Percentiles rank a stretch among this genome's conserved stretches.
Conservation (phyloP, 2,113 vertebrate species). For the Anoura caudifer region DNA sequence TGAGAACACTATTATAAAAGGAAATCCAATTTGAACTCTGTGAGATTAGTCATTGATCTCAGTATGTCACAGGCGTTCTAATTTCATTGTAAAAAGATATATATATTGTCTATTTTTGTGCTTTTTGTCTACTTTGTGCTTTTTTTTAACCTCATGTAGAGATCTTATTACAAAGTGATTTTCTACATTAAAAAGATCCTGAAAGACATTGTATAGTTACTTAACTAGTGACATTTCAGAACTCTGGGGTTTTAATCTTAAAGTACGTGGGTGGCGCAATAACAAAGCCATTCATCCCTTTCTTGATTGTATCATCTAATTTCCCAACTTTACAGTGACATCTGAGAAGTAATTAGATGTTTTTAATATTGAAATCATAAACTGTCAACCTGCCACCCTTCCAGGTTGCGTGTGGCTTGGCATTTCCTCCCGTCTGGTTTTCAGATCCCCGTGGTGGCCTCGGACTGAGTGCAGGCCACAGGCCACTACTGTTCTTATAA, state of each 20-base stretch:
- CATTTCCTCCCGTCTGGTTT: neutral
- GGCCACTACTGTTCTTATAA: neutral
- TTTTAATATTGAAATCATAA: slow-evolving; percentile 44
- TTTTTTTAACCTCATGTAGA: slow-evolving; percentile 59
- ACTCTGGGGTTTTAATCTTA: slow-evolving; percentile 38
- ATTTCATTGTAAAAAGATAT: slow-evolving; percentile 49
- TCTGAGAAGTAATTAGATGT: neutral
- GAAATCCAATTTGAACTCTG: neutral
- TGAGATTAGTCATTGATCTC: neutral
- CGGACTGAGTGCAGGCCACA: neutral
- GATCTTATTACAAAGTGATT: slow-evolving; percentile 60
- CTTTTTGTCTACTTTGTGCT: slow-evolving; percentile 38
- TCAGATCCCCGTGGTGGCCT: neutral
- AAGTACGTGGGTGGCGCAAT: neutral
- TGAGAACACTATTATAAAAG: slow-evolving; percentile 63
- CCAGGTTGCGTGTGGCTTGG: neutral
- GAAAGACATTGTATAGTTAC: slow-evolving; percentile 33
- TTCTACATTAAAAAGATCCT: slow-evolving; percentile 50
- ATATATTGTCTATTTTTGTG: slow-evolving; percentile 66
- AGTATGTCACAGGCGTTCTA: neutral
- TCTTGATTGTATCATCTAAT: slow-evolving; percentile 7
- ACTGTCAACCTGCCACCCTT: neutral
- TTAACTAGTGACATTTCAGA: neutral
- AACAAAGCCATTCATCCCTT: slow-evolving; percentile 31
- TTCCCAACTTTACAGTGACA: slow-evolving; percentile 7